phyloP scores from a whole-genome alignment of 2,888 invertebrate genomes.

The Plebejus argus region DNA sequence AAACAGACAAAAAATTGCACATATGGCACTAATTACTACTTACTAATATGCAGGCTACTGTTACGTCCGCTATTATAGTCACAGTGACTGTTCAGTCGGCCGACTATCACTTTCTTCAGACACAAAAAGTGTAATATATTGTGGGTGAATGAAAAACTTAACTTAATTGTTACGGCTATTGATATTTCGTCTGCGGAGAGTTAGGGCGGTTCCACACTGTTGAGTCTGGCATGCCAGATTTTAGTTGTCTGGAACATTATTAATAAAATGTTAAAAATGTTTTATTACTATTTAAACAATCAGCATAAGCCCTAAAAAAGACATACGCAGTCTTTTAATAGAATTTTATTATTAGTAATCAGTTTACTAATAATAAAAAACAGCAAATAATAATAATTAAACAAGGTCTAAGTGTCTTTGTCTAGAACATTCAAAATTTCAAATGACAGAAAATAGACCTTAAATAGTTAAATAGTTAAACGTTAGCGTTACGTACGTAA shows the following conservation, averaged over 20 bases:
- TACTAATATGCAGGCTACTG: background rate
- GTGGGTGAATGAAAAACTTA: conserved; percentile 60
- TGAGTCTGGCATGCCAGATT: background rate
- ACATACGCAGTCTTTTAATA: too few species aligned
- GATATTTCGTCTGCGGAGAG: conserved; percentile 26
- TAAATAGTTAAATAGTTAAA: too few species aligned
- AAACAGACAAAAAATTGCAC: background rate
- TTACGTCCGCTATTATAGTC: conserved; percentile 4
- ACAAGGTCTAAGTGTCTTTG: too few species aligned
- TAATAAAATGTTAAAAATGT: too few species aligned
- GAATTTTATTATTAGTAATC: too few species aligned
- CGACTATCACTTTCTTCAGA: conserved; percentile 63
- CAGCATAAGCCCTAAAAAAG: too few species aligned
- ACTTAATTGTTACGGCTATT: conserved; percentile 71
- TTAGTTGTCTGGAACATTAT: background rate
- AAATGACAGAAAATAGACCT: too few species aligned
- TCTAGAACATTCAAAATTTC: too few species aligned
- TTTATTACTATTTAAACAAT: too few species aligned
- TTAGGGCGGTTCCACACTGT: conserved; percentile 31
- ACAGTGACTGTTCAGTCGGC: background rate
- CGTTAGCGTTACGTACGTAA: too few species aligned
- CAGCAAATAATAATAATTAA: too few species aligned
- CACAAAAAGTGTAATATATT: conserved; percentile 53
- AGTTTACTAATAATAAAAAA: too few species aligned
- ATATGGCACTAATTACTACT: background rate